phyloP scores from a whole-genome alignment of 2,888 invertebrate genomes.

The Notodromas monacha region DNA sequence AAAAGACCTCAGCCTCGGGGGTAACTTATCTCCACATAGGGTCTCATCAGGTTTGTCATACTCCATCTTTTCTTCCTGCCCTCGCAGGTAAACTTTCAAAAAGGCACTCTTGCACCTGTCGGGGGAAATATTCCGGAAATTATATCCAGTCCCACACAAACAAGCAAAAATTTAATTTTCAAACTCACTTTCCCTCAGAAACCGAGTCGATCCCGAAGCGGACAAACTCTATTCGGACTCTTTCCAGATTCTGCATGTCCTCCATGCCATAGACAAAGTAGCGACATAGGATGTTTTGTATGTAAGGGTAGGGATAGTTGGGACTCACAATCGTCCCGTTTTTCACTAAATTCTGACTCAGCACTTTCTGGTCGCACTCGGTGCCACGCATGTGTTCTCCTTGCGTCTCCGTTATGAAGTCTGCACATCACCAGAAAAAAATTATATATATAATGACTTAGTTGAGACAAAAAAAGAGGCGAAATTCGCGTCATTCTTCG shows the following conservation, averaged over 20 bases:
- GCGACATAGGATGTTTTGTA: conserved; percentile 78
- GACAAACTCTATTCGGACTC: conserved; percentile 56
- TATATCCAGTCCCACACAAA: too few relatives aligned
- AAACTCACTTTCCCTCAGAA: conserved; percentile 7
- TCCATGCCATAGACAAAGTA: conserved; percentile 96
- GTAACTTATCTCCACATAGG: conserved; percentile 50
- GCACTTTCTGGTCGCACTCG: conserved; percentile 92
- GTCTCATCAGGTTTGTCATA: conserved; percentile 63
- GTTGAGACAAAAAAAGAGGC: too few relatives aligned
- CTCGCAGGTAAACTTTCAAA: conserved; percentile 57
- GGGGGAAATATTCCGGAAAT: too few relatives aligned
- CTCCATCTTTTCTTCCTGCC: conserved; percentile 56
- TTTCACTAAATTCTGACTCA: conserved; percentile 70
- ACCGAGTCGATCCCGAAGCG: conserved; percentile 35
- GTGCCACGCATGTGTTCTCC: conserved; percentile 83
- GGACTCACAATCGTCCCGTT: conserved; percentile 76
- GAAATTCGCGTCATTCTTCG: too few relatives aligned
- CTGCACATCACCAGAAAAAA: conserved; percentile 21
- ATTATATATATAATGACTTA: too few relatives aligned
- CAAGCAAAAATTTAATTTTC: too few relatives aligned
- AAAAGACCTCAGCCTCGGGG: conserved; percentile 45
- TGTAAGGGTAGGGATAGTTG: conserved; percentile 77
- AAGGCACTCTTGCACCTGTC: conserved; percentile 56
- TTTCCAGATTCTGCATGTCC: conserved; percentile 76
- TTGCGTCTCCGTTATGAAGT: conserved; percentile 67